A percentile compares a stretch with the other conserved stretches of the same genome.
Evolutionary conservation across 2,888 invertebrate species (phyloP).

Genomic region (Agrotis exclamationis): DNA sequence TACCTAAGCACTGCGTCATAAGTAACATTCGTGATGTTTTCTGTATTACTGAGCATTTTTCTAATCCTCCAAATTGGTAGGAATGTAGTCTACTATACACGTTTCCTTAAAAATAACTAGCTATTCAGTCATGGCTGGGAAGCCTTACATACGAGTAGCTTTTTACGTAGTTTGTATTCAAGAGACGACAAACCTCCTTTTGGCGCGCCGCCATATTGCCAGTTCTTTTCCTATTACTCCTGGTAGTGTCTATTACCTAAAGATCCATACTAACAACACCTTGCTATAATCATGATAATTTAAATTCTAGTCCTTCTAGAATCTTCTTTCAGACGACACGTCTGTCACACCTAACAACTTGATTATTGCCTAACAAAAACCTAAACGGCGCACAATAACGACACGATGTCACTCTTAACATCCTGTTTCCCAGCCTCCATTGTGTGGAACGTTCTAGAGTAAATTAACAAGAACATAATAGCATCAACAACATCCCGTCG

Average conservation of each 20-base stretch:
- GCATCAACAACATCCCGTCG: slow-evolving; percentile 36
- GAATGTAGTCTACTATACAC: neutral
- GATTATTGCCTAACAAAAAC: slow-evolving; percentile 33
- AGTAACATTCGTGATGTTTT: too few relatives aligned
- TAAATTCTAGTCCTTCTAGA: slow-evolving; percentile 16
- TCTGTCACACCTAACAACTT: slow-evolving; percentile 1
- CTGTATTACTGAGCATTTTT: too few relatives aligned
- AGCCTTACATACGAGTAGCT: too few relatives aligned
- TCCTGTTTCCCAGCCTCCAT: slow-evolving; percentile 39
- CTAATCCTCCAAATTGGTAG: too few relatives aligned
- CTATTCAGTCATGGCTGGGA: neutral
- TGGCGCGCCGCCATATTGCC: too few relatives aligned
- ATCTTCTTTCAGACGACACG: neutral
- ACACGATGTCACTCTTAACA: slow-evolving; percentile 1
- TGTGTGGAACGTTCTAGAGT: slow-evolving; percentile 33
- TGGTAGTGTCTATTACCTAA: too few relatives aligned
- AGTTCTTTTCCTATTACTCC: too few relatives aligned
- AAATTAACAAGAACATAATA: slow-evolving; percentile 48
- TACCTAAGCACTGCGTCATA: neutral
- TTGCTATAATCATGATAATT: neutral
- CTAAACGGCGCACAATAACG: slow-evolving; percentile 41
- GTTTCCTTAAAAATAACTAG: neutral
- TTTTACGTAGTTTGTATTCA: neutral
- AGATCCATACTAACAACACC: too few relatives aligned
- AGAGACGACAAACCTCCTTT: neutral